Conservation (phyloP, 2,888 invertebrate genomes). For the Plebejus anna region DNA sequence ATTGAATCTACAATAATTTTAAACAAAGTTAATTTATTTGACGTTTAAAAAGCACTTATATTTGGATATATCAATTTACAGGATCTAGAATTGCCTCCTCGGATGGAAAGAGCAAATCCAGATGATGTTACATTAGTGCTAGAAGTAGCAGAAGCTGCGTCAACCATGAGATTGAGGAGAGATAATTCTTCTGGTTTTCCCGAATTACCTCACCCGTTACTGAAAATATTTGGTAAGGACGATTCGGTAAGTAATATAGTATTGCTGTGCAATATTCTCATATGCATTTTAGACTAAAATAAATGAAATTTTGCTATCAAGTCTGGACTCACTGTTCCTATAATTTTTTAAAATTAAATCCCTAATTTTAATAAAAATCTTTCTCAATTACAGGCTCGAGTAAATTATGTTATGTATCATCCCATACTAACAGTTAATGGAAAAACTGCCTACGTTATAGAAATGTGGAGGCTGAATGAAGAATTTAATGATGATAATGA, state of each 20-base stretch:
- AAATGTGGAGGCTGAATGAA: slow-evolving; percentile 81
- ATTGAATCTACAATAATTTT: not conserved
- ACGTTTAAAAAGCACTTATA: not conserved
- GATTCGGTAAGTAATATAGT: slow-evolving; percentile 40
- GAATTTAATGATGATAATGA: slow-evolving; percentile 84
- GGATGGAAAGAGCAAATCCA: slow-evolving; percentile 42
- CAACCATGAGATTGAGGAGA: slow-evolving; percentile 43
- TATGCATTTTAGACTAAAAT: not conserved
- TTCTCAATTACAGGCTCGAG: slow-evolving; percentile 50
- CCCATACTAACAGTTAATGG: slow-evolving; percentile 83
- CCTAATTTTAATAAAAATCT: not conserved
- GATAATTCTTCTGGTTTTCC: slow-evolving; percentile 44
- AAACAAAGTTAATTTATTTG: not conserved
- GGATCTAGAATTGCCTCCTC: slow-evolving; percentile 33
- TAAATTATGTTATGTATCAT: slow-evolving; percentile 76
- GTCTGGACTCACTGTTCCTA: not conserved
- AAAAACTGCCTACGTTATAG: slow-evolving; percentile 83
- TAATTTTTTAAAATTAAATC: not conserved
- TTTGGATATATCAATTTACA: slow-evolving; percentile 28
- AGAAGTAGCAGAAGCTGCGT: slow-evolving; percentile 45
- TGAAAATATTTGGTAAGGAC: slow-evolving; percentile 40
- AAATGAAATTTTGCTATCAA: not conserved
- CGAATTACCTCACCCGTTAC: slow-evolving; percentile 42
- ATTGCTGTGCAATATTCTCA: not conserved
- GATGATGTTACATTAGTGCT: slow-evolving; percentile 43